Base-by-base conservation (phyloP, 2,113 vertebrate species). In the Phaetusa simplex region DNA sequence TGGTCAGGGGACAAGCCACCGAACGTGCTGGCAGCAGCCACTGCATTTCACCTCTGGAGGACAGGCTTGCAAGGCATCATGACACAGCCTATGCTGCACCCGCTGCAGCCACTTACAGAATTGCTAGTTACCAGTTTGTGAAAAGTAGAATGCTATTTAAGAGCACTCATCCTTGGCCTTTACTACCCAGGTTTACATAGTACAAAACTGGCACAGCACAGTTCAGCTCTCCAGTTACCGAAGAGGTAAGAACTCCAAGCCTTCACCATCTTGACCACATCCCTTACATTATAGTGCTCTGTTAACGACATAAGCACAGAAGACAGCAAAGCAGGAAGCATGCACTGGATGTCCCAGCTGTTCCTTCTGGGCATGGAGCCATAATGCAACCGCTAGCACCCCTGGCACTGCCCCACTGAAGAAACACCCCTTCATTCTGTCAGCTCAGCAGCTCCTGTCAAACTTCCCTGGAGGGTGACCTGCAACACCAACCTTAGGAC, bases 51-150 rank as follows among this genome's bases (percentile, higher is more conserved):
- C 38, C 47, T 50, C 10, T 1, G 5, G 12, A 45, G 56, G 24
- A 10, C 14, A 13, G 36, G 8, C 24, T 5, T 18, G 24, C 12
- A 13, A 9, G 34, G 30, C 36, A 14, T 3, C 2, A 0, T 5
- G 27, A 5, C 5, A 3, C 0, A 0, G 17, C 52, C 74, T 8
- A 0, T 2, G 10, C 22, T 17, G 22, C 29, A 13, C 10, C 0
- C 0, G 22, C 74, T 40, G 47, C 70, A 36, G 24, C 36, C 1
- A 0, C 64, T 55, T 16, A 12, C 5, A 32, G 23, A 49, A 36
- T 8, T 30, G 30, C 21, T 53, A 40, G 34, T 29, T 19, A 42
- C 18, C 3, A 3, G 5, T 65, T 69, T 32, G 12, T 71, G 74
- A 18, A 15, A 78, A 72, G 29, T 7, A 50, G 13, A 59, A 38